Evolutionary conservation across 2,113 vertebrate species (phyloP).

Genomic region (Sylvia atricapilla): DNA sequence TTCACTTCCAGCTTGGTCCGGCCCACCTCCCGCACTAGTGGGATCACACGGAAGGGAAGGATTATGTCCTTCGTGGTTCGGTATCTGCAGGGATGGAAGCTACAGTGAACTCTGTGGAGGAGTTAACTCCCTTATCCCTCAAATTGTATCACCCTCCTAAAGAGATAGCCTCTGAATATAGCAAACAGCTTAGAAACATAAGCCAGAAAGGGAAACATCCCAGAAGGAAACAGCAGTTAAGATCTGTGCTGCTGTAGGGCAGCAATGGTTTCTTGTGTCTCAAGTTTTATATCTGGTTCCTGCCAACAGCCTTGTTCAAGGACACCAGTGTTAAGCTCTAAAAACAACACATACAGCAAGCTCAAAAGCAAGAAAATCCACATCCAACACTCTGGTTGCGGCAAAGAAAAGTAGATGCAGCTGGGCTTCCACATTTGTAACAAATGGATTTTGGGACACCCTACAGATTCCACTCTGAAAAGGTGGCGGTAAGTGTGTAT

Average conservation of each 20-base stretch:
- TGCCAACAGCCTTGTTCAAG: neutral
- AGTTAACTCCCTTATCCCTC: neutral
- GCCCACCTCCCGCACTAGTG: slow-evolving; percentile 94
- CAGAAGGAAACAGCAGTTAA: neutral
- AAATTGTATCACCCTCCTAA: neutral
- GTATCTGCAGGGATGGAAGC: slow-evolving; percentile 77
- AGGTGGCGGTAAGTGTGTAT: neutral
- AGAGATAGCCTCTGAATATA: neutral
- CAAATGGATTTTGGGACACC: neutral
- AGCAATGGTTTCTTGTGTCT: neutral
- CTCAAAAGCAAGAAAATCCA: neutral
- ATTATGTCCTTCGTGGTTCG: slow-evolving; percentile 99
- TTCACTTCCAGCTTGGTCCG: slow-evolving; percentile 98
- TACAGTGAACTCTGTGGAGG: neutral
- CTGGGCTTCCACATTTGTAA: neutral
- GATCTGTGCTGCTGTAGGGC: neutral
- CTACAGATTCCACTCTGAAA: neutral
- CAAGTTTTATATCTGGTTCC: neutral
- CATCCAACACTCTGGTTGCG: neutral
- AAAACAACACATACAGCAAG: neutral
- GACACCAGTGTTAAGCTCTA: neutral
- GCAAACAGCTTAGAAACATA: neutral
- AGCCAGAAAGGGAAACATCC: neutral
- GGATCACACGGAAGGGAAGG: slow-evolving; percentile 96
- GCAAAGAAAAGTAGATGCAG: neutral